Conservation (phyloP, 1,140 invertebrate genomes). For the Drosophila pruinosa region DNA sequence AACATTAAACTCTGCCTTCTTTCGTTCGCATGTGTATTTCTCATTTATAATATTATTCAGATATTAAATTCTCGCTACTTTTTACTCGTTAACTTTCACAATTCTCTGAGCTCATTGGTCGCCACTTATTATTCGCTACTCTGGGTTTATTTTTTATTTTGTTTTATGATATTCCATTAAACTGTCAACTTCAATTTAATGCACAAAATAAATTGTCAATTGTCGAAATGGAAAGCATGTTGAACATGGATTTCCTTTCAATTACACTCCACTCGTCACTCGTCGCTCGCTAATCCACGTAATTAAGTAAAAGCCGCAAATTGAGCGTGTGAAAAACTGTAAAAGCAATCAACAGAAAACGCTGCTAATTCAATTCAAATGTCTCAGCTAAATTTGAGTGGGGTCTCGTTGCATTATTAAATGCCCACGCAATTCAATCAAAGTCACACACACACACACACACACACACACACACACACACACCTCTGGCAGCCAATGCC, state of each 20-base stretch:
- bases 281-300: neutral
- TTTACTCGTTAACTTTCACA: neutral
- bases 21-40: too few species aligned
- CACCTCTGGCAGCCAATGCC: neutral
- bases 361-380: conserved; percentile 66
- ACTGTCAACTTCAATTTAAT: neutral
- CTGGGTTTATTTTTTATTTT: neutral
- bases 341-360: conserved; percentile 17
- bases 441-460: conserved; percentile 36
- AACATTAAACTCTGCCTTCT: too few species aligned
- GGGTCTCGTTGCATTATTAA: conserved; percentile 62
- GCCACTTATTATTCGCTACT: neutral
- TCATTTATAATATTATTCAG: too few species aligned
- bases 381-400: conserved; percentile 38
- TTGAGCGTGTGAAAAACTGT: neutral
- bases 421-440: conserved; percentile 57
- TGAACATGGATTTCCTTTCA: conserved; percentile 49
- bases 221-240: neutral
- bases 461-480: neutral
- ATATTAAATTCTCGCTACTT: too few species aligned
- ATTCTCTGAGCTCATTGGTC: neutral
- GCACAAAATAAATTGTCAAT: neutral
- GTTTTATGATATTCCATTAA: neutral
- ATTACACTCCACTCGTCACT: neutral
- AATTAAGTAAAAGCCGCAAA: neutral